These are phyloP conservation scores for Drosophila kohkoa DNA, from an alignment of 1,140 invertebrate species.

Conservation along the genomic window DNA sequence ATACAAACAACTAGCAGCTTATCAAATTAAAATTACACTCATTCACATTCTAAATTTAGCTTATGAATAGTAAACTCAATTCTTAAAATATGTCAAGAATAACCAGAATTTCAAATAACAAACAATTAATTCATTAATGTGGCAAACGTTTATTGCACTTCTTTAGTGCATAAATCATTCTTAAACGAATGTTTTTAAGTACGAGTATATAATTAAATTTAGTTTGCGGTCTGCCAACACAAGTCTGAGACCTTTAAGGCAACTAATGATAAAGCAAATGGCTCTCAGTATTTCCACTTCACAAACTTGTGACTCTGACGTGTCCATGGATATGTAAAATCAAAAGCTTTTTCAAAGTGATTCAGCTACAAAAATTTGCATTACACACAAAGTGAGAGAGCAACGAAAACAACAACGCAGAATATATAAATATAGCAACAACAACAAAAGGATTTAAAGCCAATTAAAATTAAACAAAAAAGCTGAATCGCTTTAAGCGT, in stretches of 20 bases:
- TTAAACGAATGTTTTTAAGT: background rate
- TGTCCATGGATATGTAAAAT: constrained; percentile 38
- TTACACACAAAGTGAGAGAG: constrained; percentile 18
- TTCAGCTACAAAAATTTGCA: constrained; percentile 45
- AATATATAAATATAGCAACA: constrained; percentile 18
- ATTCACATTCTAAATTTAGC: too few relatives aligned
- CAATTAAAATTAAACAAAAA: constrained; percentile 63
- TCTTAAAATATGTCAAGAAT: too few relatives aligned
- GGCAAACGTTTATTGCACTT: too few relatives aligned
- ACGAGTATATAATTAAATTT: constrained; percentile 19
- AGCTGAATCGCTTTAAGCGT: constrained; percentile 35
- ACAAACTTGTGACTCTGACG: constrained; percentile 19
- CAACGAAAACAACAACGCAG: constrained; percentile 27
- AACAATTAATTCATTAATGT: too few relatives aligned
- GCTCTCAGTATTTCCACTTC: constrained; percentile 36
- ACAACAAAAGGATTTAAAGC: constrained; percentile 51
- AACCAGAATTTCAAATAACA: too few relatives aligned
- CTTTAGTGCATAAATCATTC: background rate
- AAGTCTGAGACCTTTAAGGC: background rate
- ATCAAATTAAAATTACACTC: too few relatives aligned
- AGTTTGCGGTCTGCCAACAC: constrained; percentile 25
- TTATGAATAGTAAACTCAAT: too few relatives aligned
- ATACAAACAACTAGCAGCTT: too few relatives aligned
- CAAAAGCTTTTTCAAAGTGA: constrained; percentile 43
- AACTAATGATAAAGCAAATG: constrained; percentile 1